Evolutionary conservation across 2,797 vertebrate genomes (phyloP).

Genomic region (Macropus fuliginosus): DNA sequence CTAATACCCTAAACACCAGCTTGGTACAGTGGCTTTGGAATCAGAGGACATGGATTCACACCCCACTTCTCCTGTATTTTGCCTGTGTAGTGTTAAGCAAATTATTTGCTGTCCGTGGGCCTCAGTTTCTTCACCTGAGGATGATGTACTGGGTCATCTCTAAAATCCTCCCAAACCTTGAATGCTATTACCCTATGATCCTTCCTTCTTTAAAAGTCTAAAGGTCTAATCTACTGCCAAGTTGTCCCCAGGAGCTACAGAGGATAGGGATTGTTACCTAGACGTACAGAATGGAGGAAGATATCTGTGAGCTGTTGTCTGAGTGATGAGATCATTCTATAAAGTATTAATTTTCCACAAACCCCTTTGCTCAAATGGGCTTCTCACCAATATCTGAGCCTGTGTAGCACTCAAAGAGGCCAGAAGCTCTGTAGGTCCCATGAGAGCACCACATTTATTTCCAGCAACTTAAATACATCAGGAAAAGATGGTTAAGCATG

Average conservation of each 20-base stretch:
- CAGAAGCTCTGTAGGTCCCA: not conserved
- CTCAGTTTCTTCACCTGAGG: not conserved
- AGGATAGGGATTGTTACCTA: not conserved
- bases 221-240: not conserved
- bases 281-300: not conserved
- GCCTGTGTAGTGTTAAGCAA: not conserved
- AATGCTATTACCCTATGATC: not conserved
- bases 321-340: not conserved
- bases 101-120: not conserved
- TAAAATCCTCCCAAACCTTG: not conserved
- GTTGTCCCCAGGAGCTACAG: not conserved
- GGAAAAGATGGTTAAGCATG: not conserved
- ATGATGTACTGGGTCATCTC: not conserved
- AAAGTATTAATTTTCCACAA: not conserved
- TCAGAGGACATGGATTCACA: not conserved
- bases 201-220: not conserved
- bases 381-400: not conserved
- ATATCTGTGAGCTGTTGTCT: not conserved
- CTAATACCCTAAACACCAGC: not conserved
- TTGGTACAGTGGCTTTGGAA: not conserved
- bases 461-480: not conserved
- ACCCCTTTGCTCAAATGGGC: not conserved
- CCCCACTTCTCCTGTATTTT: not conserved
- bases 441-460: not conserved
- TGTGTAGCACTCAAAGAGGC: not conserved